Conservation (phyloP, 1,140 invertebrate species). For the Diploscapter pachys region DNA sequence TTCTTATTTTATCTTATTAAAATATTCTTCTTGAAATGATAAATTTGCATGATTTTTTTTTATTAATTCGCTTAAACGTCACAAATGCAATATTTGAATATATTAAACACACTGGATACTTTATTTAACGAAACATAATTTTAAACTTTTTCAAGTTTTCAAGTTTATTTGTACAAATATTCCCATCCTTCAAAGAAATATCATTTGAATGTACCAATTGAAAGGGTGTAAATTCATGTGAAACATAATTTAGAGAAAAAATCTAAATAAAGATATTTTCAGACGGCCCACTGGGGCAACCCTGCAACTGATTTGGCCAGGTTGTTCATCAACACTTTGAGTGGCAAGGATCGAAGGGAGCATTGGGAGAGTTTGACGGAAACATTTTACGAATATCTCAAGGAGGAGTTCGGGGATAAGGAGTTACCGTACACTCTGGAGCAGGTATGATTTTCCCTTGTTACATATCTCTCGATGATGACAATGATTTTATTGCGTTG, state of each 20-base stretch:
- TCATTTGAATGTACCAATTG: not conserved
- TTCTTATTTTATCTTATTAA: no score
- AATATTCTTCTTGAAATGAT: not conserved
- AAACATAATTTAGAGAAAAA: no score
- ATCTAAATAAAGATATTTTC: not conserved
- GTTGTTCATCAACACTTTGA: not conserved
- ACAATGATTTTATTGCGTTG: no score
- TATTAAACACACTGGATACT: not conserved
- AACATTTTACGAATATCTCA: not conserved
- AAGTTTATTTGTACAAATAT: not conserved
- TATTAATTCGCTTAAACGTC: not conserved
- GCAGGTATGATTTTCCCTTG: not conserved
- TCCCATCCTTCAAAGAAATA: not conserved
- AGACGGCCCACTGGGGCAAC: conserved; percentile 1
- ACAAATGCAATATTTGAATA: not conserved
- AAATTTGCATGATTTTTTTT: not conserved
- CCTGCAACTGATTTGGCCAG: conserved; percentile 1
- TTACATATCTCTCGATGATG: no score
- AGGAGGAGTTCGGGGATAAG: not conserved
- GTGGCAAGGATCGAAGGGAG: conserved; percentile 3
- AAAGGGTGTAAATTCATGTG: no score
- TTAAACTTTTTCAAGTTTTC: not conserved
- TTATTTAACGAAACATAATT: not conserved
- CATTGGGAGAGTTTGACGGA: not conserved
- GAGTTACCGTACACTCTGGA: conserved; percentile 2